These are phyloP conservation scores for Phyllotreta cruciferae DNA, from an alignment of 2,888 invertebrate genomes.

Conservation along the genomic window DNA sequence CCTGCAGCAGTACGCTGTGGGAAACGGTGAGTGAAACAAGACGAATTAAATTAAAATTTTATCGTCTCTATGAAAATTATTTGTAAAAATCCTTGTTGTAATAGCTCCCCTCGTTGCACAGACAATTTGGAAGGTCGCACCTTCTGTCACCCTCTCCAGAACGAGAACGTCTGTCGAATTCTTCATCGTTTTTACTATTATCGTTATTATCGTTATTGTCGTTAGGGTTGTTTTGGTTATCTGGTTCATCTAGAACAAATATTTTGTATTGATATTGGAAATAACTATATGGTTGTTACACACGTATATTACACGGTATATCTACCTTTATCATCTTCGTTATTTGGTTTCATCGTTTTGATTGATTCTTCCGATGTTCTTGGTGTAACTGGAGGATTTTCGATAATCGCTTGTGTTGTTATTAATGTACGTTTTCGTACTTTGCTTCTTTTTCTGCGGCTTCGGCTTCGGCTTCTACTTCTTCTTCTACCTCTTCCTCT, in stretches of 20 bases:
- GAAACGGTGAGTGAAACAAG: conserved; percentile 72
- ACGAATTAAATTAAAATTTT: conserved; percentile 1
- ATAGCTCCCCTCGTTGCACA: neutral
- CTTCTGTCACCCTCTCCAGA: too few species aligned
- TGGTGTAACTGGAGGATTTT: neutral
- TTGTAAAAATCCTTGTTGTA: conserved; percentile 1
- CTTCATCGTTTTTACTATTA: neutral
- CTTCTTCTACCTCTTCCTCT: conserved; percentile 3
- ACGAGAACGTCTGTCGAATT: too few species aligned
- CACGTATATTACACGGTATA: too few species aligned
- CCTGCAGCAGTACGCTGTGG: conserved; percentile 86
- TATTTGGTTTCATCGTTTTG: conserved; percentile 1
- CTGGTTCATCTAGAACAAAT: neutral
- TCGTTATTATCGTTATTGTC: neutral
- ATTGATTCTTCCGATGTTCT: conserved; percentile 3
- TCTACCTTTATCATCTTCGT: neutral
- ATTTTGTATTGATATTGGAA: too few species aligned
- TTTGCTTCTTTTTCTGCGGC: conserved; percentile 1
- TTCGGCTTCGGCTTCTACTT: conserved; percentile 1
- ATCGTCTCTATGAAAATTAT: neutral
- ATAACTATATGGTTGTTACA: too few species aligned
- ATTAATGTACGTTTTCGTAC: neutral
- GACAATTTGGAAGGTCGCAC: too few species aligned
- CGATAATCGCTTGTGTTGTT: neutral
- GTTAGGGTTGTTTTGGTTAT: neutral